Percentiles rank a stretch among this genome's conserved stretches.
These are phyloP conservation scores for Leptinotarsa undecemlineata DNA, from an alignment of 1,140 invertebrate genomes.

Conservation along the genomic window DNA sequence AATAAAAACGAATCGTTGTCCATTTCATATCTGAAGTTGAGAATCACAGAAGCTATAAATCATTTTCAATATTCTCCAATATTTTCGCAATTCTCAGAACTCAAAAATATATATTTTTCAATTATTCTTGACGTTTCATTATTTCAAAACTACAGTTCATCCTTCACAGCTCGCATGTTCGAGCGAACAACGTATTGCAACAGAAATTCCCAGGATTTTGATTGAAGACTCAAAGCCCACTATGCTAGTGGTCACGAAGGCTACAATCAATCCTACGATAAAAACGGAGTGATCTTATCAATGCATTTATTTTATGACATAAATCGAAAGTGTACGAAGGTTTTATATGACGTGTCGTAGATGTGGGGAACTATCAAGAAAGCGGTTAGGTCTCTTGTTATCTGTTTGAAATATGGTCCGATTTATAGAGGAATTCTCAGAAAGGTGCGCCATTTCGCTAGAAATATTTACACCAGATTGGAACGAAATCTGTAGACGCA, in stretches of 20 bases:
- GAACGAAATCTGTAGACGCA: too few relatives aligned
- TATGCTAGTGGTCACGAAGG: neutral
- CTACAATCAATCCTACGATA: neutral
- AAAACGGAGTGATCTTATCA: neutral
- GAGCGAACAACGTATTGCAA: neutral
- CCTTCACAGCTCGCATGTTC: conserved; percentile 1
- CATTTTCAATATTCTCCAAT: neutral
- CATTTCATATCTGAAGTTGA: neutral
- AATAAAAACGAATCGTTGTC: neutral
- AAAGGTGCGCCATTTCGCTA: too few relatives aligned
- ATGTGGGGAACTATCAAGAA: too few relatives aligned
- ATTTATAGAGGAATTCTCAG: too few relatives aligned
- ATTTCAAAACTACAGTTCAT: neutral
- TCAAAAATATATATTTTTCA: neutral
- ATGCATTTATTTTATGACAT: neutral
- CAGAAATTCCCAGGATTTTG: neutral
- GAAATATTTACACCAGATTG: too few relatives aligned
- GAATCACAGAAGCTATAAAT: neutral
- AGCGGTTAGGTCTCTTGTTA: too few relatives aligned
- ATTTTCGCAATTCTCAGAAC: neutral
- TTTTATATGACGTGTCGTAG: too few relatives aligned
- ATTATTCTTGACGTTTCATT: neutral
- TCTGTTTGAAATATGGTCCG: too few relatives aligned
- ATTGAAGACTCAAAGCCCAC: neutral
- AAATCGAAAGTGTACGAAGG: too few relatives aligned